Evolutionary conservation across 2,113 vertebrate genomes (phyloP).

Genomic region (Sinocyclocheilus anophthalmus): DNA sequence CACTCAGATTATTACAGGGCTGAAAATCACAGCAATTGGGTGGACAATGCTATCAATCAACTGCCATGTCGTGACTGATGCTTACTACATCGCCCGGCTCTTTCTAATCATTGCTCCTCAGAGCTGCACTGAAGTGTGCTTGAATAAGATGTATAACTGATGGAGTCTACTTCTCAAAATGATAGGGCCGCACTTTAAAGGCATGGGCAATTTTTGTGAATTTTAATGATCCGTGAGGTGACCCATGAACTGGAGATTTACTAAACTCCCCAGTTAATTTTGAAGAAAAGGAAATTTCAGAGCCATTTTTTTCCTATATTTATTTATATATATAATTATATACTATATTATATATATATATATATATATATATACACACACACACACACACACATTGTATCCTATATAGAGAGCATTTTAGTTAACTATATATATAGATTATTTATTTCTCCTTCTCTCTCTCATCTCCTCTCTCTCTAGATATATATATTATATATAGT

Average conservation of each 20-base stretch:
- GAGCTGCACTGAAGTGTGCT: conserved; percentile 21
- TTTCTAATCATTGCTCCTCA: conserved; percentile 9
- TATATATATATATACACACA: no score
- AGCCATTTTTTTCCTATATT: no score
- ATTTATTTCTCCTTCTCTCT: no score
- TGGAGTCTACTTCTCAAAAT: neutral
- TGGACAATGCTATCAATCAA: neutral
- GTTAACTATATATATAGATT: no score
- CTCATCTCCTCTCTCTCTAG: no score
- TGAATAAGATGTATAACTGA: conserved; percentile 4
- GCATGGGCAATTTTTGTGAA: neutral
- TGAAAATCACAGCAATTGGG: neutral
- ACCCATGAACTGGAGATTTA: neutral
- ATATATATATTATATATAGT: no score
- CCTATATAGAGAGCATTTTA: no score
- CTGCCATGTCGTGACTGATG: neutral
- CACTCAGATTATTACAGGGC: conserved; percentile 1
- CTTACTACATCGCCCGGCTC: neutral
- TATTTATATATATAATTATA: no score
- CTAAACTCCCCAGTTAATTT: neutral
- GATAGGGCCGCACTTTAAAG: neutral
- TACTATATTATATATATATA: no score
- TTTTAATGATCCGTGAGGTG: neutral
- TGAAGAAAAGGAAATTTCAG: neutral
- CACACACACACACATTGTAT: no score